Evolutionary conservation across 2,113 vertebrate species (phyloP), one percentile per base, ranked within the genome.

Genomic region (Chaetura pelagica): DNA sequence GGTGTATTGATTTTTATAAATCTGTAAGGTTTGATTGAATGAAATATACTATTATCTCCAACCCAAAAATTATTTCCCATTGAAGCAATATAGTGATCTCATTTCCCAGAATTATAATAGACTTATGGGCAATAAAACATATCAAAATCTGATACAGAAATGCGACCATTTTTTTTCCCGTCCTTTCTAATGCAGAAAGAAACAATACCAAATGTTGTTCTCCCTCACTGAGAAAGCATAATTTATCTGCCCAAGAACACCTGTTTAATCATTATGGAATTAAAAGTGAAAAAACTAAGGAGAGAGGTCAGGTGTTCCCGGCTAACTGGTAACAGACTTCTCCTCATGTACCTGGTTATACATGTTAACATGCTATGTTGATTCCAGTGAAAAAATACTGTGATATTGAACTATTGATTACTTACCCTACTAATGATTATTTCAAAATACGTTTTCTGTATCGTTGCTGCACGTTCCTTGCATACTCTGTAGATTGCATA

Each of bases 71-170:
- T 80, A 87, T 49, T 68, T 95, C 48, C 64, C 14, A 38, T 5
- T 85, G 46, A 95, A 48, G 8, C 48, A 91, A 72, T 38, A 62
- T 2, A 89, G 14, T 46, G 55, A 85, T 91, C 91, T 88, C 8
- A 87, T 79, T 80, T 87, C 20, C 67, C 62, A 85, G 66, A 91
- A 89, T 38, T 72, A 7, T 46, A 75, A 58, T 19, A 95, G 93
- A 63, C 15, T 40, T 68, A 72, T 2, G 10, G 84, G 19, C 27
- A 87, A 82, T 79, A 95, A 87, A 67, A 55, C 15, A 35, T 30
- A 78, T n/a, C 9, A 85, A 86, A 89, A 84, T 62, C n/a, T 67
- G 63, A 58, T 32, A 44, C 16, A 62, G 20, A 64, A 79, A 75
- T 48, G 35, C 30, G 5, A 86, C 49, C 1, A 1, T 2, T 20